Evolutionary conservation across 1,140 invertebrate species (phyloP).

Genomic region (Solenopsis invicta): DNA sequence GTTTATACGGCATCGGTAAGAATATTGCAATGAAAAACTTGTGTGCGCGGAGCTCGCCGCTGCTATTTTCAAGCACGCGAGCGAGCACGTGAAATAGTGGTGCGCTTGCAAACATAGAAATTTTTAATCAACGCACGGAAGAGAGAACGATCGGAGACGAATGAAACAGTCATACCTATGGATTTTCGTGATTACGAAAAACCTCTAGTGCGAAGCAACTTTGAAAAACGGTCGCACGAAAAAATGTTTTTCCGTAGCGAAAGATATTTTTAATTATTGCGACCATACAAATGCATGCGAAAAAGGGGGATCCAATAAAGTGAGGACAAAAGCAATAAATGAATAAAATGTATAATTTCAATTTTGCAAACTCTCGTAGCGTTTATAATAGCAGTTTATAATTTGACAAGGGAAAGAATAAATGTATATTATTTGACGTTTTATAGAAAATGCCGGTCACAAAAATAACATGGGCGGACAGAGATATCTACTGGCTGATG

Average conservation of each 20-base stretch:
- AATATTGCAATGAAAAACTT: constrained; percentile 6
- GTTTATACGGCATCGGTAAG: not conserved
- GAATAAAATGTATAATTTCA: not conserved
- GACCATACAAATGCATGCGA: not conserved
- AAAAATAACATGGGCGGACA: not conserved
- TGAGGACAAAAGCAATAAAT: not conserved
- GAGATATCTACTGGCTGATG: not conserved
- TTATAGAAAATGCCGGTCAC: not conserved
- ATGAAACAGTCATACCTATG: constrained; percentile 16
- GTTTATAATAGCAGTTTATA: not conserved
- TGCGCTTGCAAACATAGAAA: not conserved
- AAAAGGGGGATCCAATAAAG: not conserved
- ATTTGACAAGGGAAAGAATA: not conserved
- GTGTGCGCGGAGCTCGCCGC: not conserved
- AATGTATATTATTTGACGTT: not conserved
- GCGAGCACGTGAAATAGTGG: not conserved
- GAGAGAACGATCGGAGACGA: not conserved
- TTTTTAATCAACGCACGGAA: constrained; percentile 49
- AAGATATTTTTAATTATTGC: constrained; percentile 32
- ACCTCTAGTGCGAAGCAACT: not conserved
- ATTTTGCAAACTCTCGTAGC: not conserved
- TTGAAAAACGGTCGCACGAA: not conserved
- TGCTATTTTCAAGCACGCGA: constrained; percentile 18
- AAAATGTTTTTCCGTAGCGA: not conserved
- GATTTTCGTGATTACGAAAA: constrained; percentile 29